phyloP scores from a whole-genome alignment of 2,888 invertebrate species.

The Scaptomyza caliginosa region DNA sequence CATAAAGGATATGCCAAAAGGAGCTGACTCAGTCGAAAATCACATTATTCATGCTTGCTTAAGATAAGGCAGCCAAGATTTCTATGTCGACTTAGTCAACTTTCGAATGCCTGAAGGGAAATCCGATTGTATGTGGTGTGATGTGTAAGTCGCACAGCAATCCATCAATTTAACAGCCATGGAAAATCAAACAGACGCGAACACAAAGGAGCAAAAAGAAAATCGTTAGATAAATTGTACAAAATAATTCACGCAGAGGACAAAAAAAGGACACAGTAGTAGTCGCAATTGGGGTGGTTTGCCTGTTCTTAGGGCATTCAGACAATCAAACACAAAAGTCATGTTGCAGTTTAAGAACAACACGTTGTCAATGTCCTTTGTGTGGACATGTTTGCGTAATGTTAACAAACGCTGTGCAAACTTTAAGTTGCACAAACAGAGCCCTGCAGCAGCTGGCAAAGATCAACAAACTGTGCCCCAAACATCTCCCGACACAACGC shows the following conservation, averaged over 20 bases:
- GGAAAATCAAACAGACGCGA: slow-evolving; percentile 57
- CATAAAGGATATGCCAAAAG: slow-evolving; percentile 4
- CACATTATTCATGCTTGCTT: slow-evolving; percentile 60
- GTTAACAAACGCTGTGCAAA: slow-evolving; percentile 61
- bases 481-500: slow-evolving; percentile 48
- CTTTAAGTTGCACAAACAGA: slow-evolving; percentile 57
- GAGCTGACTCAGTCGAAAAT: slow-evolving; percentile 29
- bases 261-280: slow-evolving; percentile 49
- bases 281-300: slow-evolving; percentile 49
- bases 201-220: slow-evolving; percentile 43
- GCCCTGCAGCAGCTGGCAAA: slow-evolving; percentile 55
- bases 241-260: slow-evolving; percentile 60
- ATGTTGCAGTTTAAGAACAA: slow-evolving; percentile 27
- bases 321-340: slow-evolving; percentile 50
- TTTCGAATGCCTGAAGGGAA: slow-evolving; percentile 28
- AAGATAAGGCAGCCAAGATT: slow-evolving; percentile 45
- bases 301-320: slow-evolving; percentile 29
- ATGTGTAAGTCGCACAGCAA: slow-evolving; percentile 82
- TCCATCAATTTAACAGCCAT: slow-evolving; percentile 81
- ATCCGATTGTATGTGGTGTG: slow-evolving; percentile 75
- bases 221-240: slow-evolving; percentile 64
- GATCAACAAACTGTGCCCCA: slow-evolving; percentile 53
- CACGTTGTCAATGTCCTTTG: slow-evolving; percentile 35
- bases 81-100: slow-evolving; percentile 13
- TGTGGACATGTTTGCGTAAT: slow-evolving; percentile 77